phyloP scores from a whole-genome alignment of 64 coral and sea anemone species.

The Pocillopora damicornis region DNA sequence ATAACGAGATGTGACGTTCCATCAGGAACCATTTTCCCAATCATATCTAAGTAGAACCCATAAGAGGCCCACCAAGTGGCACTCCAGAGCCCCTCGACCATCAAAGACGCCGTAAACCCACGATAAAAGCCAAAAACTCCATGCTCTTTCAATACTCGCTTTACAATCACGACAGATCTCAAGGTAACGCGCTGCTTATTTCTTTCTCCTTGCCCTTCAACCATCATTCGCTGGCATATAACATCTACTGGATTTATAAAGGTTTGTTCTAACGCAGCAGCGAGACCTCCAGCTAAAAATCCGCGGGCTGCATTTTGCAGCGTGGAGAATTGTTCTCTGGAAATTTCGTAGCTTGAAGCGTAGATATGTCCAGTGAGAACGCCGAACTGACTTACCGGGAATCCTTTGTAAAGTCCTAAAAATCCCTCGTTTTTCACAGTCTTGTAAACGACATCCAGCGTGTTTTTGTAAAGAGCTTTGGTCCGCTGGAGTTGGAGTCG shows the following conservation, averaged over 20 bases:
- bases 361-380: conserved; percentile 61
- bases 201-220: conserved; percentile 43
- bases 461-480: conserved; percentile 64
- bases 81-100: conserved; percentile 56
- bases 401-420: conserved; percentile 70
- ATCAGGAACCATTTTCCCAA: conserved; percentile 65
- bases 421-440: conserved; percentile 59
- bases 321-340: conserved; percentile 56
- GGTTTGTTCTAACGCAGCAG: conserved; percentile 64
- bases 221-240: conserved; percentile 63
- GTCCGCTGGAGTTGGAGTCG: conserved; percentile 71
- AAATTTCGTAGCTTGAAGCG: conserved; percentile 73
- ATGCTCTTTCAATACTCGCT: conserved; percentile 56
- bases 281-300: conserved; percentile 62
- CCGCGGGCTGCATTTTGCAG: conserved; percentile 56
- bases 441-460: conserved; percentile 66
- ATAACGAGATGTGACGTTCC: conserved; percentile 65
- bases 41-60: conserved; percentile 47
- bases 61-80: conserved; percentile 81
- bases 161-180: background rate
- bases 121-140: conserved; percentile 65
- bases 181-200: conserved; percentile 3
- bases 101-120: conserved; percentile 67
- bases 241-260: conserved; percentile 71
- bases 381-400: conserved; percentile 53